Percentiles rank a stretch among this genome's conserved stretches.
Conservation (phyloP, 2,888 invertebrate species). For the Stegophylla sp. region DNA sequence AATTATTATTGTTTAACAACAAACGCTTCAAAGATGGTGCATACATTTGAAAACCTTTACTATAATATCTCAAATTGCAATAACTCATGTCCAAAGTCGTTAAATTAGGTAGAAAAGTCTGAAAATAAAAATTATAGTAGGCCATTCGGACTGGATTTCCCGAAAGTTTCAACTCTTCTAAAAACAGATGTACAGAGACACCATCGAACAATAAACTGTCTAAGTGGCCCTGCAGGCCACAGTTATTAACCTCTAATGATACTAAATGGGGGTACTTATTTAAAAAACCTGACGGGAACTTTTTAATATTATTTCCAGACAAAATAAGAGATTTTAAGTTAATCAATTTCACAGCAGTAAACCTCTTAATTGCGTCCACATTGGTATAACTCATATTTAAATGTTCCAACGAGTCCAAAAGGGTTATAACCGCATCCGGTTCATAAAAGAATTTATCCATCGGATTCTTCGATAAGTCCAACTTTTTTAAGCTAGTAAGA, state of each 20-base stretch:
- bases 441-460: constrained; percentile 74
- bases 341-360: constrained; percentile 75
- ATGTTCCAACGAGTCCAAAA: constrained; percentile 73
- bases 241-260: constrained; percentile 74
- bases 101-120: constrained; percentile 71
- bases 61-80: constrained; percentile 71
- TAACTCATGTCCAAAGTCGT: constrained; percentile 73
- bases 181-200: constrained; percentile 72
- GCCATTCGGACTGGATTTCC: constrained; percentile 73
- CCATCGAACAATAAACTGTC: constrained; percentile 74
- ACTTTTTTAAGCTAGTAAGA: constrained; percentile 72
- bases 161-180: constrained; percentile 73
- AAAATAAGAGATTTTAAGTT: constrained; percentile 73
- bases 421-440: constrained; percentile 72
- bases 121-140: constrained; percentile 74
- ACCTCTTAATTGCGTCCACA: constrained; percentile 72
- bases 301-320: constrained; percentile 74
- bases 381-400: constrained; percentile 78
- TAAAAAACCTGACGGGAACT: constrained; percentile 73
- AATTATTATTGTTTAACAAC: constrained; percentile 70
- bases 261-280: constrained; percentile 73
- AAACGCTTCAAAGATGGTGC: constrained; percentile 72
- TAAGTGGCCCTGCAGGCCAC: constrained; percentile 72
- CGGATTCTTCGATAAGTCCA: constrained; percentile 77
- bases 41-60: constrained; percentile 72